Percentiles rank a stretch among this genome's conserved stretches.
Evolutionary conservation across 2,113 vertebrate species (phyloP).

Genomic region (Istiophorus platypterus): DNA sequence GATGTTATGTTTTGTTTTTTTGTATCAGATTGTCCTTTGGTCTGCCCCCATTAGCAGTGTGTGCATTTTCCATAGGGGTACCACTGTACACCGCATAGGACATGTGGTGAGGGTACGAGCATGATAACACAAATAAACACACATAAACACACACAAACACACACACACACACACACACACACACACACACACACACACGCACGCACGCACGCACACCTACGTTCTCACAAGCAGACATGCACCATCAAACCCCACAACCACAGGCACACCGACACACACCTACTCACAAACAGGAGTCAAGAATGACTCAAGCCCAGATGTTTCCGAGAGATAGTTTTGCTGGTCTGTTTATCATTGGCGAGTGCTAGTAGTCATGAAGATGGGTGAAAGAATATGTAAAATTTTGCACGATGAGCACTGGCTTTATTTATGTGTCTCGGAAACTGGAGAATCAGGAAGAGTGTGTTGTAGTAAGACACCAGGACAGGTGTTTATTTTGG

Average conservation of each 20-base stretch:
- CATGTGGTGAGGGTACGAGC: constrained; percentile 37
- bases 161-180: constrained; percentile 11
- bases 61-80: constrained; percentile 79
- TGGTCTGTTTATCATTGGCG: constrained; percentile 53
- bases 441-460: constrained; percentile 49
- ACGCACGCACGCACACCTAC: constrained; percentile 44
- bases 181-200: constrained; percentile 42
- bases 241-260: constrained; percentile 8
- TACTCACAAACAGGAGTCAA: constrained; percentile 34
- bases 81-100: constrained; percentile 33
- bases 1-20: not conserved
- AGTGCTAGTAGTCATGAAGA: constrained; percentile 61
- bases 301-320: constrained; percentile 46
- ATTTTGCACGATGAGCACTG: not conserved
- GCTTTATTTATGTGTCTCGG: constrained; percentile 28
- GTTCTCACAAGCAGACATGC: constrained; percentile 51
- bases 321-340: constrained; percentile 64
- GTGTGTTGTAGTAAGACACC: not conserved
- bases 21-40: constrained; percentile 63
- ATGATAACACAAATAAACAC: constrained; percentile 20
- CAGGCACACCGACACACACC: constrained; percentile 9
- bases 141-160: not conserved
- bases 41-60: constrained; percentile 58
- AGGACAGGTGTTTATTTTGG: constrained; percentile 54
- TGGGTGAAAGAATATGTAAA: constrained; percentile 38